Base-by-base conservation (phyloP, 2,888 invertebrate species). In the Eupithecia tripunctaria region DNA sequence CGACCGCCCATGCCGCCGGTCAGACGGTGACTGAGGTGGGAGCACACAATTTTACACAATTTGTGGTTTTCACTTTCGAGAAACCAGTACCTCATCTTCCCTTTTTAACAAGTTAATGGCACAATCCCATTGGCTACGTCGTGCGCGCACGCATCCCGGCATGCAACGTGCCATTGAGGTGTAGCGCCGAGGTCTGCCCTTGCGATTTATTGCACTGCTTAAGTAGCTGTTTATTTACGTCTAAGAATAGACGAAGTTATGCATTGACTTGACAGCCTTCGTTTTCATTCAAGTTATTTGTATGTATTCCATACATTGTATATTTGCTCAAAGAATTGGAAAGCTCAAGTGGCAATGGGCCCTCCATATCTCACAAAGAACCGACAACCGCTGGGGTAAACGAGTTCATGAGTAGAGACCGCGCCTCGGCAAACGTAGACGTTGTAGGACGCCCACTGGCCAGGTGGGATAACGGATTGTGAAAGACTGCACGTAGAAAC, bases 141-240 rank as follows among this genome's bases (percentile, higher is more conserved):
- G 29, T 21, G 32, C 38, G 72, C 69, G 56, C 72, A 56, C 63
- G 64, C 14, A 47, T 47, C 47, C 7, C 47, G 47, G 47, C 47
- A 51, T 51, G 10, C 10, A 21, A 51, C 68, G 41, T 41, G 38
- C 66, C 73, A 70, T 73, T 73, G 69, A 69, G 62, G 41, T 73
- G 69, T 67, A 51, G 38, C 21, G 32, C n/a, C 67, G 67, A 73
- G 69, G 69, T 63, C 71, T 66, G 66, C 65, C 59, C 72, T 73
- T 70, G 56, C 56, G 25, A 56, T 56, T 56, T 67, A 72, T 47
- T 60, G 68, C 29, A 29, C 29, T 60, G 56, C 25, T 7, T 56
- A 25, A 14, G 56, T 56, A 25, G 0, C 47, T 59, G 27, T 60
- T 60, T 29, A 60, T 60, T 29, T 60, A 60, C 60, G 60, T 60